Percentiles rank a stretch among this genome's conserved stretches.
phyloP scores from a whole-genome alignment of 2,888 invertebrate species.

The Nebria brevicollis region DNA sequence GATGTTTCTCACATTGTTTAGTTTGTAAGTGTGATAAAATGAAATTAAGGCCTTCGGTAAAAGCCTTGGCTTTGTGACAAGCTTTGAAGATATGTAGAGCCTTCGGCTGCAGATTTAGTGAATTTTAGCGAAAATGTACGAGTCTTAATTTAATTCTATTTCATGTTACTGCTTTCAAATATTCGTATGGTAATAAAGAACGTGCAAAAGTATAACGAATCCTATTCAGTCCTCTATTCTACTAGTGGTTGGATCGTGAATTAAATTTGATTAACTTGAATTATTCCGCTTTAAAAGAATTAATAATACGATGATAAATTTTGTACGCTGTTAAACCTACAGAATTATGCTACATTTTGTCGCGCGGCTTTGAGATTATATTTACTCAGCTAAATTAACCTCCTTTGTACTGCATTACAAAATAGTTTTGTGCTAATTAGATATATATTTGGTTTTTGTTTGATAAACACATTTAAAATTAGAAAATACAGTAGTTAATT shows the following conservation, averaged over 20 bases:
- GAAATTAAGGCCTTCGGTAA: not conserved
- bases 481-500: too few relatives aligned
- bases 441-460: too few relatives aligned
- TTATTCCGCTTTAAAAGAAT: not conserved
- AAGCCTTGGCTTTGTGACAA: not conserved
- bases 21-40: not conserved
- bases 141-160: not conserved
- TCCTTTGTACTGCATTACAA: not conserved
- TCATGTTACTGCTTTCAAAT: not conserved
- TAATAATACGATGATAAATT: not conserved
- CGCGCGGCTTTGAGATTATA: not conserved
- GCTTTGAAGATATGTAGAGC: not conserved
- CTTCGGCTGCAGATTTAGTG: not conserved
- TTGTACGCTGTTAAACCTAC: not conserved
- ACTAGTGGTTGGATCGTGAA: not conserved
- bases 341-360: not conserved
- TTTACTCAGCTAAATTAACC: not conserved
- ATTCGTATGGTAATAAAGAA: not conserved
- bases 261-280: not conserved
- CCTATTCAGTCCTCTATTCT: not conserved
- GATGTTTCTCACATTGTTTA: too few relatives aligned
- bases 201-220: not conserved
- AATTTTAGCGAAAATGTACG: not conserved
- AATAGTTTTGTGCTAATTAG: not conserved
- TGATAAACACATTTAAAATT: too few relatives aligned